Evolutionary conservation across 2,797 vertebrate genomes (phyloP).

Genomic region (Oryzias sinensis): DNA sequence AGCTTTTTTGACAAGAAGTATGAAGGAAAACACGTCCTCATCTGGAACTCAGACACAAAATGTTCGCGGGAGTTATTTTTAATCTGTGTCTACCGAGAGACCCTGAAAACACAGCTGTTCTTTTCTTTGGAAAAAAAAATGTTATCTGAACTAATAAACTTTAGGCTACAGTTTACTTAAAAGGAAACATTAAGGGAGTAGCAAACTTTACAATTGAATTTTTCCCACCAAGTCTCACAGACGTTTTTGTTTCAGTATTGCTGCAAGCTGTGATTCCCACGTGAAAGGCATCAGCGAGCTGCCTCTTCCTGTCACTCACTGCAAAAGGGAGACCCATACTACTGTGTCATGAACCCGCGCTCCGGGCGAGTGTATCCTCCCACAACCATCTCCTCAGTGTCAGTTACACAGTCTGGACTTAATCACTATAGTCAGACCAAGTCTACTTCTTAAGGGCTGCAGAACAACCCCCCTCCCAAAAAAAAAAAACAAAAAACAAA

Average conservation of each 20-base stretch:
- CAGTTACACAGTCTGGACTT: slow-evolving; percentile 87
- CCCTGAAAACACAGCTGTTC: slow-evolving; percentile 86
- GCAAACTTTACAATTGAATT: slow-evolving; percentile 86
- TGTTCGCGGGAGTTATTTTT: slow-evolving; percentile 74
- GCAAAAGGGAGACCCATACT: slow-evolving; percentile 83
- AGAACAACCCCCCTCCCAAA: slow-evolving; percentile 15
- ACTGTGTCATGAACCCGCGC: slow-evolving; percentile 85
- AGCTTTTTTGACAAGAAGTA: slow-evolving; percentile 39
- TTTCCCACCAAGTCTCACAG: slow-evolving; percentile 85
- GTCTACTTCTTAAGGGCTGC: slow-evolving; percentile 39
- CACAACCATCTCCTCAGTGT: slow-evolving; percentile 82
- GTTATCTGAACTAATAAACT: slow-evolving; percentile 85
- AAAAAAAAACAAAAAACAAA: too few species aligned
- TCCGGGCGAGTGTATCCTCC: slow-evolving; percentile 83
- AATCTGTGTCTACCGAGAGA: slow-evolving; percentile 68
- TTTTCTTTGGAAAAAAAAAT: slow-evolving; percentile 83
- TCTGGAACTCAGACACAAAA: slow-evolving; percentile 49
- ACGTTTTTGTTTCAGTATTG: slow-evolving; percentile 82
- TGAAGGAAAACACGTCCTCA: slow-evolving; percentile 11
- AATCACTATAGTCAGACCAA: slow-evolving; percentile 52
- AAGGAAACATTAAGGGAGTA: slow-evolving; percentile 75
- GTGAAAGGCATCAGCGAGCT: slow-evolving; percentile 90
- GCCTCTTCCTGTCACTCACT: slow-evolving; percentile 92
- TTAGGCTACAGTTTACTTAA: slow-evolving; percentile 82
- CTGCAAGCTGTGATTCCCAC: slow-evolving; percentile 95